Conservation (phyloP, 2,797 vertebrate species). For the Syngnathus acus region DNA sequence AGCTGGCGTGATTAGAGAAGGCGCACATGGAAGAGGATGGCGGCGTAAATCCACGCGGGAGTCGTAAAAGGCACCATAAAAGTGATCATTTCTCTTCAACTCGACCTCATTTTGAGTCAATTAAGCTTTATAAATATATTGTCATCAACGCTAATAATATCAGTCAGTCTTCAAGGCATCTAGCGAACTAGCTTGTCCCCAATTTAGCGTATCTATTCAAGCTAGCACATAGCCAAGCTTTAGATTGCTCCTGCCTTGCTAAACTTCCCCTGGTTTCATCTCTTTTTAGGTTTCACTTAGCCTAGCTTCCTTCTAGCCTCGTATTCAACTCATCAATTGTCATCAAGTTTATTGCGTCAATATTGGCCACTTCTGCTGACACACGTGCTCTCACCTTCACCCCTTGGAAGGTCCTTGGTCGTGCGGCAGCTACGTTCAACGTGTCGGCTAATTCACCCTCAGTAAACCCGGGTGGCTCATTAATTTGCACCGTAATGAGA, state of each 20-base stretch:
- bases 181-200: not conserved
- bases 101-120: not conserved
- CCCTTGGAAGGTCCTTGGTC: conserved; percentile 31
- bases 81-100: conserved; percentile 2
- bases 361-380: not conserved
- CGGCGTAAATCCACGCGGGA: not conserved
- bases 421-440: conserved; percentile 55
- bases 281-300: too few species aligned
- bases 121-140: conserved; percentile 2
- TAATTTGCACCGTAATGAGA: conserved; percentile 70
- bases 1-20: not conserved
- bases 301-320: too few species aligned
- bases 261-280: not conserved
- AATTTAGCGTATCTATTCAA: too few species aligned
- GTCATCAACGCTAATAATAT: not conserved
- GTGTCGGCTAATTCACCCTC: conserved; percentile 65
- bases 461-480: conserved; percentile 65
- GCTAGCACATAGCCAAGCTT: too few species aligned
- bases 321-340: not conserved
- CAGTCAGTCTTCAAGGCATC: not conserved
- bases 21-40: conserved; percentile 4
- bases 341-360: not conserved
- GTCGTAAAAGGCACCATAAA: not conserved
- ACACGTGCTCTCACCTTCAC: not conserved
- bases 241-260: too few species aligned